These are phyloP conservation scores for Paracyclopina nana DNA, from an alignment of 1,140 invertebrate species.

Conservation along the genomic window DNA sequence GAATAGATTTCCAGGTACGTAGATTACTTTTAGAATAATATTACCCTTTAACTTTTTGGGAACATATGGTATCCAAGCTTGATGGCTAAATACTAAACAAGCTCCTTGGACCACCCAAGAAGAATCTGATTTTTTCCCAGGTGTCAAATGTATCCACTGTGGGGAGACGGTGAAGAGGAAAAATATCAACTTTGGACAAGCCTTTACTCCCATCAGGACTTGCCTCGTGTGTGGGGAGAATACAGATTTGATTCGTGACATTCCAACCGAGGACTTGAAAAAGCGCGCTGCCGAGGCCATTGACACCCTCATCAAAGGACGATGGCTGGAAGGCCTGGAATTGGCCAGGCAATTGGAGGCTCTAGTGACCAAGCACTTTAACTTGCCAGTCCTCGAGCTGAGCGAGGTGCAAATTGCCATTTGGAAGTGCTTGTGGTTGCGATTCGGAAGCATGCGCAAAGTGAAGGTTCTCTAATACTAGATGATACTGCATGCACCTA, in stretches of 20 bases:
- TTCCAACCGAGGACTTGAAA: not conserved
- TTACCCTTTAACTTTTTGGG: too few relatives aligned
- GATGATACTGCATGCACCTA: too few relatives aligned
- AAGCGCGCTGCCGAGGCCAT: not conserved
- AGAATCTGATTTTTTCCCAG: too few relatives aligned
- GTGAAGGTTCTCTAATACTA: too few relatives aligned
- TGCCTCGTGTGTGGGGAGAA: not conserved
- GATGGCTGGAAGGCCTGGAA: not conserved
- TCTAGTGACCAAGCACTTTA: not conserved
- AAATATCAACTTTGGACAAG: not conserved
- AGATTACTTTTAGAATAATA: too few relatives aligned
- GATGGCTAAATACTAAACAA: too few relatives aligned
- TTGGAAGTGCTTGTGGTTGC: constrained; percentile 3
- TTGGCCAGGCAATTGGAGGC: not conserved
- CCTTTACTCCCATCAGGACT: not conserved
- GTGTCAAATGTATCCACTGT: not conserved
- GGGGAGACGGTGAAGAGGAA: not conserved
- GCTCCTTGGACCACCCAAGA: too few relatives aligned
- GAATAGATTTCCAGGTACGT: not conserved
- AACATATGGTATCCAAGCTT: too few relatives aligned
- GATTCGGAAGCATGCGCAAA: not conserved
- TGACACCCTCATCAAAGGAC: not conserved
- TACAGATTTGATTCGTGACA: not conserved
- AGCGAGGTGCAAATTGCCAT: constrained; percentile 2
- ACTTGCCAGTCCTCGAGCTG: not conserved